phyloP scores from a whole-genome alignment of 2,888 invertebrate species.

The Blera fallax region DNA sequence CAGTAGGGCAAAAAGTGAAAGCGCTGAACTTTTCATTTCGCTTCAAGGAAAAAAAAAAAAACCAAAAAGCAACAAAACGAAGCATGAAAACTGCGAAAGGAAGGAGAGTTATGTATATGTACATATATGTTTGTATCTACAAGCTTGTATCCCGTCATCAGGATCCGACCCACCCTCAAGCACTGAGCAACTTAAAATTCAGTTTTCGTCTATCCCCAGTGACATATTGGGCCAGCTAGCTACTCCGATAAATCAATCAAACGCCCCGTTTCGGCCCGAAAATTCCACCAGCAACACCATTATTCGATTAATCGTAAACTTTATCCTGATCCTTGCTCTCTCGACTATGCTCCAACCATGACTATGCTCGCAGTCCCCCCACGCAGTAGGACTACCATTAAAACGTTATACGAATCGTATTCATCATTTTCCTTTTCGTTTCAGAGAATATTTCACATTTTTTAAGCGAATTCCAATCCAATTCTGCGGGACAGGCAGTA shows the following conservation, averaged over 20 bases:
- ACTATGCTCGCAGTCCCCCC: not conserved
- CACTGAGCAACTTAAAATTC: constrained; percentile 60
- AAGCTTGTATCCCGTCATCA: not conserved
- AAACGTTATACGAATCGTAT: constrained; percentile 54
- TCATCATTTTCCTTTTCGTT: constrained; percentile 63
- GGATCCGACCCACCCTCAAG: constrained; percentile 1
- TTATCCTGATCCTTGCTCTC: constrained; percentile 52
- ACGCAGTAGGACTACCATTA: constrained; percentile 37
- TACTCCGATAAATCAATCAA: constrained; percentile 68
- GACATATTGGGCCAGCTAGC: constrained; percentile 66
- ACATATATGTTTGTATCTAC: too few relatives aligned
- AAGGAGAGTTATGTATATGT: not conserved
- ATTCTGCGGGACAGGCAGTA: constrained; percentile 56
- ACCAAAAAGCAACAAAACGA: too few relatives aligned
- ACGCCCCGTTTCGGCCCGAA: constrained; percentile 36
- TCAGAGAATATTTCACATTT: constrained; percentile 35
- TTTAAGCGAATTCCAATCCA: constrained; percentile 51
- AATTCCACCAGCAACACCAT: constrained; percentile 55
- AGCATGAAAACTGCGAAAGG: constrained; percentile 3
- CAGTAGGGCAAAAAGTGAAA: constrained; percentile 28
- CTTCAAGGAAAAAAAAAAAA: not conserved
- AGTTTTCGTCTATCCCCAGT: constrained; percentile 57
- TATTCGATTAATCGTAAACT: constrained; percentile 66
- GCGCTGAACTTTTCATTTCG: constrained; percentile 19
- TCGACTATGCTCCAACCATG: not conserved